Conservation (phyloP, 2,888 invertebrate genomes). For the Volucella inanis region DNA sequence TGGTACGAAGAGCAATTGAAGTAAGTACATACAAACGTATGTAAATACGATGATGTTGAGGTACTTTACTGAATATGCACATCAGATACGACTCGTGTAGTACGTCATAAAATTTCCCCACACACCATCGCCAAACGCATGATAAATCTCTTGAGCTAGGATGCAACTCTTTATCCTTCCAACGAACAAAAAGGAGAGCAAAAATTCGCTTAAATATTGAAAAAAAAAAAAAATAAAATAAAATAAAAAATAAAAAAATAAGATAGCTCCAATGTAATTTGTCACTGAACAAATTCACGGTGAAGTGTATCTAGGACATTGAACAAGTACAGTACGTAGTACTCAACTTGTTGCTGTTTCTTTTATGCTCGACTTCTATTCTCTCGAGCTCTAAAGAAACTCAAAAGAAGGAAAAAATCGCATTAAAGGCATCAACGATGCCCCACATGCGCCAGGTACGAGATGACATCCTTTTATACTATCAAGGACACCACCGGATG, state of each 20-base stretch:
- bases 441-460: slow-evolving; percentile 44
- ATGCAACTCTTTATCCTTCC: background rate
- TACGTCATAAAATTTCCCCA: background rate
- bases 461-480: slow-evolving; percentile 54
- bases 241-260: slow-evolving; percentile 55
- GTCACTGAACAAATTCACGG: slow-evolving; percentile 64
- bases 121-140: slow-evolving; percentile 15
- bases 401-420: slow-evolving; percentile 62
- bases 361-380: slow-evolving; percentile 48
- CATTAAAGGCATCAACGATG: slow-evolving; percentile 61
- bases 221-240: slow-evolving; percentile 39
- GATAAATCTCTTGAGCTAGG: slow-evolving; percentile 51
- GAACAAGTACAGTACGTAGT: background rate
- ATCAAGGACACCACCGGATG: slow-evolving; percentile 55
- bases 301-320: slow-evolving; percentile 46
- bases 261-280: slow-evolving; percentile 67
- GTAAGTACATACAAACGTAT: slow-evolving; percentile 2
- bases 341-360: slow-evolving; percentile 62
- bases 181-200: slow-evolving; percentile 10
- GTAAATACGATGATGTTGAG: slow-evolving; percentile 22
- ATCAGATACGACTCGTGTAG: background rate
- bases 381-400: slow-evolving; percentile 30
- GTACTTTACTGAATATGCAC: slow-evolving; percentile 54
- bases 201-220: slow-evolving; percentile 67
- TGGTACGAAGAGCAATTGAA: background rate